These are phyloP conservation scores for Antheraea mylitta DNA, from an alignment of 1,140 invertebrate genomes.

Conservation along the genomic window DNA sequence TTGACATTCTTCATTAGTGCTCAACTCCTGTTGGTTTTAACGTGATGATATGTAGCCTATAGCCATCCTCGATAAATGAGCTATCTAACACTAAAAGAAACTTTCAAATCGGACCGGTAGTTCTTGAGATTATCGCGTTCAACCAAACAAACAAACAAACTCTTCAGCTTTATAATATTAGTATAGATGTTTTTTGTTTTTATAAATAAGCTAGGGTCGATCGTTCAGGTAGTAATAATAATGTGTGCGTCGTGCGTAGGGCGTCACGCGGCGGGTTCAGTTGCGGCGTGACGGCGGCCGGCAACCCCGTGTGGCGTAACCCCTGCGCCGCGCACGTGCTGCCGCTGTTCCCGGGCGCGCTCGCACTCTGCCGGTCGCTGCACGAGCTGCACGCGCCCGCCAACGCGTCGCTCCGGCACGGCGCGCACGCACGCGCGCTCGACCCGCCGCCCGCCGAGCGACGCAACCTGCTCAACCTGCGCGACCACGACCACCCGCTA, in stretches of 20 bases:
- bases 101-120: too few relatives aligned
- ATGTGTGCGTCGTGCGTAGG: slow-evolving; percentile 39
- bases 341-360: slow-evolving; percentile 87
- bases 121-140: too few relatives aligned
- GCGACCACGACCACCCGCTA: slow-evolving; percentile 36
- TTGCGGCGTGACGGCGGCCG: slow-evolving; percentile 85
- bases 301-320: slow-evolving; percentile 90
- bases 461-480: slow-evolving; percentile 51
- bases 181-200: too few relatives aligned
- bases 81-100: too few relatives aligned
- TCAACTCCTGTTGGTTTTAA: too few relatives aligned
- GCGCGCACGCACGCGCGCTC: slow-evolving; percentile 50
- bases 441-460: slow-evolving; percentile 50
- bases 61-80: too few relatives aligned
- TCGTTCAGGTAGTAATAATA: too few relatives aligned
- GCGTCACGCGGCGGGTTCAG: slow-evolving; percentile 90
- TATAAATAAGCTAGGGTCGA: too few relatives aligned
- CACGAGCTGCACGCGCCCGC: slow-evolving; percentile 89
- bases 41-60: too few relatives aligned
- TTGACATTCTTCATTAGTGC: too few relatives aligned
- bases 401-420: slow-evolving; percentile 52
- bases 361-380: slow-evolving; percentile 86
- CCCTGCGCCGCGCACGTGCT: slow-evolving; percentile 90
- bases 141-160: too few relatives aligned
- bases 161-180: too few relatives aligned